phyloP scores from a whole-genome alignment of 2,113 vertebrate genomes.

The Catharus minimus region DNA sequence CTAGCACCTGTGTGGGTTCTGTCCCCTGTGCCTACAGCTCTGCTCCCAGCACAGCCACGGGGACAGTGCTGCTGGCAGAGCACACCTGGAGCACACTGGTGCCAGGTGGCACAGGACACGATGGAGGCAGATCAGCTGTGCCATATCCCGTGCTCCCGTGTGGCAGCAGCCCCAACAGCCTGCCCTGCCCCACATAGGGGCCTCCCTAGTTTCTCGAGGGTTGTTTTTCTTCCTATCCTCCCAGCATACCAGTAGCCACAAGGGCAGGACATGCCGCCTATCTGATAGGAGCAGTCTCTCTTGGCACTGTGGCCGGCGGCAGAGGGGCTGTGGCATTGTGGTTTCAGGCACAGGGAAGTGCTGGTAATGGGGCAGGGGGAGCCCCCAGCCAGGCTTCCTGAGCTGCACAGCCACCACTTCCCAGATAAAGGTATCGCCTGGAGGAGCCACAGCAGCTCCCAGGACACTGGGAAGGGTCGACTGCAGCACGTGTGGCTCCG shows the following conservation, averaged over 20 bases:
- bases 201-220: not conserved
- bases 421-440: slow-evolving; percentile 50
- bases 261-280: slow-evolving; percentile 51
- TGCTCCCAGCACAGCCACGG: not conserved
- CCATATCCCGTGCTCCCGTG: rapidly evolving
- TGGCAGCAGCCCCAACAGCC: not conserved
- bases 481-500: rapidly evolving
- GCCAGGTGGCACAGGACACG: rapidly evolving
- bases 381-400: slow-evolving; percentile 64
- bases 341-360: slow-evolving; percentile 68
- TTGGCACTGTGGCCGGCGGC: not conserved
- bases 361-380: slow-evolving; percentile 1
- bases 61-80: rapidly evolving
- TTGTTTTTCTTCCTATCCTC: slow-evolving; percentile 58
- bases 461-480: not conserved
- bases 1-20: not conserved
- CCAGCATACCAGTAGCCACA: slow-evolving; percentile 12
- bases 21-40: not conserved
- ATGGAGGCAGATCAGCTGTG: not conserved
- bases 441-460: not conserved
- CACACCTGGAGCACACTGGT: rapidly evolving
- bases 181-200: not conserved
- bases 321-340: slow-evolving; percentile 14
- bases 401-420: slow-evolving; percentile 44
- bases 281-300: slow-evolving; percentile 64